Conservation (phyloP, 2,797 vertebrate genomes). For the Alcedo atthis region DNA sequence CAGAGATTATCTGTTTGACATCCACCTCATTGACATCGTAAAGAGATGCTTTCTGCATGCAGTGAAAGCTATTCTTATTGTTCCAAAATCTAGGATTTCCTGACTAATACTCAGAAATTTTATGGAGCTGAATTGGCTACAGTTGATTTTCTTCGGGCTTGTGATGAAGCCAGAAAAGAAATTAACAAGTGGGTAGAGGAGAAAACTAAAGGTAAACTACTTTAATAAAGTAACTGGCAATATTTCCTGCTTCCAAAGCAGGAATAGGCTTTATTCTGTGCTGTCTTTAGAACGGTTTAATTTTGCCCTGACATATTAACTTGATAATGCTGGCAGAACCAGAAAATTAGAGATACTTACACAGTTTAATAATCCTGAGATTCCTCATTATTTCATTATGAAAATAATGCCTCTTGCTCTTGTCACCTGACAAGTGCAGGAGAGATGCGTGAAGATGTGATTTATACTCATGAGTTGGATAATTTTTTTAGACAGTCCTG, state of each 20-base stretch:
- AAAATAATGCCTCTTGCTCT: no score
- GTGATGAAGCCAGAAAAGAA: constrained; percentile 78
- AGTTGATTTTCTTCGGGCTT: constrained; percentile 85
- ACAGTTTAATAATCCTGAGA: background rate
- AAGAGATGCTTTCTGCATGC: background rate
- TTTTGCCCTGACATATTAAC: background rate
- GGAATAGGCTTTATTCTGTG: background rate
- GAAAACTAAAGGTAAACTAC: constrained; percentile 86
- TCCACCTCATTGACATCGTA: background rate
- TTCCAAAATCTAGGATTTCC: constrained; percentile 82
- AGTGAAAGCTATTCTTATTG: background rate
- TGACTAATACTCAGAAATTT: constrained; percentile 81
- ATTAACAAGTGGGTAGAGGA: constrained; percentile 93
- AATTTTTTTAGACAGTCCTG: background rate
- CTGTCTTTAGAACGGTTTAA: background rate
- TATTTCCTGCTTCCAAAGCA: background rate
- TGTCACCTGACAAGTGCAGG: background rate
- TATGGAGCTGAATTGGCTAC: constrained; percentile 88
- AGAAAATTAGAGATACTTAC: background rate
- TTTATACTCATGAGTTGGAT: background rate
- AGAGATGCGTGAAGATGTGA: background rate
- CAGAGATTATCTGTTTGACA: background rate
- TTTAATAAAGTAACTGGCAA: background rate
- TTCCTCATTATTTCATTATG: background rate
- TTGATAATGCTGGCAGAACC: background rate